Conservation (phyloP, 1,140 invertebrate genomes). For the Dendroctonus valens region DNA sequence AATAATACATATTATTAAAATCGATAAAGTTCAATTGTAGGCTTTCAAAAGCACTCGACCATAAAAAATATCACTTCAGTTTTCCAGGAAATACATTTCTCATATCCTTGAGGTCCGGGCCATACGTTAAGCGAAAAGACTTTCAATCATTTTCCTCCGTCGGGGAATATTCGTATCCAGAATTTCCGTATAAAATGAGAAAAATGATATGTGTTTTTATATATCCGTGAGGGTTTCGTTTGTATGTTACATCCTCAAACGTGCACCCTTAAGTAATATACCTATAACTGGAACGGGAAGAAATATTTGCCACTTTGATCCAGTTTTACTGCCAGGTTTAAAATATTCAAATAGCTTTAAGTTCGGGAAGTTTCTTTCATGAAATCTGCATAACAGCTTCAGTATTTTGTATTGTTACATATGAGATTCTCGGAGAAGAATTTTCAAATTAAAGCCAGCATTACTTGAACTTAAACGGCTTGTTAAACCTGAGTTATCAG, state of each 20-base stretch:
- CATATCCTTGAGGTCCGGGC: constrained; percentile 2
- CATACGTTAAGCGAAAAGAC: constrained; percentile 26
- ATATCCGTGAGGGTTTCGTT: constrained; percentile 13
- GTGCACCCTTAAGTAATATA: constrained; percentile 7
- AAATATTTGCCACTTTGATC: too few relatives aligned
- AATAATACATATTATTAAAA: too few relatives aligned
- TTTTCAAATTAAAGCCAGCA: too few relatives aligned
- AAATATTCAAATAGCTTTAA: too few relatives aligned
- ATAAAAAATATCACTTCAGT: constrained; percentile 18
- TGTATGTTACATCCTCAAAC: constrained; percentile 9
- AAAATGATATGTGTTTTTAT: constrained; percentile 29
- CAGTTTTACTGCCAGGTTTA: too few relatives aligned
- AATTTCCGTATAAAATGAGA: constrained; percentile 21
- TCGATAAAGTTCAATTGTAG: too few relatives aligned
- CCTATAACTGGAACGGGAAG: not conserved
- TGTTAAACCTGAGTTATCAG: too few relatives aligned
- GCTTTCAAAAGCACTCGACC: constrained; percentile 7
- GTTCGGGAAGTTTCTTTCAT: too few relatives aligned
- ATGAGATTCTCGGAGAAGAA: too few relatives aligned
- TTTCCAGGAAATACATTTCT: constrained; percentile 19
- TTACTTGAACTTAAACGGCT: too few relatives aligned
- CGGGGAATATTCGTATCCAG: constrained; percentile 19
- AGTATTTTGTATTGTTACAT: too few relatives aligned
- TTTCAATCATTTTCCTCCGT: constrained; percentile 14
- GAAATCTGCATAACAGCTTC: too few relatives aligned